Evolutionary conservation across 2,888 invertebrate genomes (phyloP).

Genomic region (Pachliopta kotzebuea): DNA sequence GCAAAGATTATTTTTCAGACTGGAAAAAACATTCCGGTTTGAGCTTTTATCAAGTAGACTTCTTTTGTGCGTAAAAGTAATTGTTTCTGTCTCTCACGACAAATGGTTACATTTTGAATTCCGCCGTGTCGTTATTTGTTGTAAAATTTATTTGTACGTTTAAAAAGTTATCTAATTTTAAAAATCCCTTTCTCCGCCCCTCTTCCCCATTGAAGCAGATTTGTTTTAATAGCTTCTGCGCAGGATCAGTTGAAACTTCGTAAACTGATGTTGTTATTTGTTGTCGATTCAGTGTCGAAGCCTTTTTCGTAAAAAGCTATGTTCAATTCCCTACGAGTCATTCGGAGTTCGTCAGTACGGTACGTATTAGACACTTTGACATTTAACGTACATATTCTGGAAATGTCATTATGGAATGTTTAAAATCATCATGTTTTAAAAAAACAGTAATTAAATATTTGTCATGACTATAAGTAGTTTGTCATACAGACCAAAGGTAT

Average conservation of each 20-base stretch:
- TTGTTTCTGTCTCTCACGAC: conserved; percentile 13
- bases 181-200: neutral
- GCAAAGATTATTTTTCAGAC: conserved; percentile 7
- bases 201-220: no score
- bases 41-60: conserved; percentile 3
- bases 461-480: no score
- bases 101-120: conserved; percentile 16
- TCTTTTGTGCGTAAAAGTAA: conserved; percentile 13
- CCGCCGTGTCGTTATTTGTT: conserved; percentile 6
- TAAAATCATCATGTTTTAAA: no score
- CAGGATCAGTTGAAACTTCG: neutral
- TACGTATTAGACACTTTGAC: no score
- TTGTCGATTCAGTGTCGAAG: no score
- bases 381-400: no score
- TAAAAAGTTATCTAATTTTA: neutral
- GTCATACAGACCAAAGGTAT: no score
- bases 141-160: conserved; percentile 5
- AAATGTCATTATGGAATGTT: no score
- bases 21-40: conserved; percentile 15
- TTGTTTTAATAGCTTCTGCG: neutral
- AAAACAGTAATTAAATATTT: no score
- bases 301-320: no score
- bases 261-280: neutral
- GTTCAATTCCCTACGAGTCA: no score
- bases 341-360: no score